Conservation (phyloP, 2,797 vertebrate genomes). For the Alosa sapidissima region DNA sequence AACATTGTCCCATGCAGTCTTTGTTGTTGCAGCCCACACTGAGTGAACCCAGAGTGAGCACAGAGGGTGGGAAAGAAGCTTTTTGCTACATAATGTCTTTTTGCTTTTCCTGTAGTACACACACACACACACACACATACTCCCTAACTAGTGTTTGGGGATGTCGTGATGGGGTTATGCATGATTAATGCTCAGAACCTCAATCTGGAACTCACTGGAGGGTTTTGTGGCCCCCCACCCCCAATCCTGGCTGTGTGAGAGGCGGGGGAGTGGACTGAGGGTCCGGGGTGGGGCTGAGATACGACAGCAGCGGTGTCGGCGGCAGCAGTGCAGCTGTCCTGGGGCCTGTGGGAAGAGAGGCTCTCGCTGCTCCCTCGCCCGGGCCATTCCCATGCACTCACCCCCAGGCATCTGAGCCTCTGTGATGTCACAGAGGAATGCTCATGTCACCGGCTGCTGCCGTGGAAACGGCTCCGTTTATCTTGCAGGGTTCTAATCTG, state of each 20-base stretch:
- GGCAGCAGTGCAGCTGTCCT: conserved; percentile 76
- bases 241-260: conserved; percentile 60
- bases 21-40: not conserved
- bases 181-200: conserved; percentile 63
- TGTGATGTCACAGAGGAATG: conserved; percentile 56
- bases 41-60: not conserved
- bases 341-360: conserved; percentile 77
- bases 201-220: conserved; percentile 60
- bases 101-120: not conserved
- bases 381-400: conserved; percentile 80
- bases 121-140: conserved; percentile 28
- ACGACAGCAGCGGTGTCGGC: conserved; percentile 44
- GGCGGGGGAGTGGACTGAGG: conserved; percentile 32
- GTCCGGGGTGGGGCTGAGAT: conserved; percentile 37
- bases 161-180: not conserved
- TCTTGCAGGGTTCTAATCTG: not conserved
- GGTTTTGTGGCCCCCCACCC: conserved; percentile 37
- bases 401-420: conserved; percentile 50
- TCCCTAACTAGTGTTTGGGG: conserved; percentile 42
- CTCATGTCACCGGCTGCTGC: not conserved
- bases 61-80: not conserved
- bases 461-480: conserved; percentile 1
- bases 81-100: not conserved
- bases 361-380: conserved; percentile 70
- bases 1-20: not conserved